Evolutionary conservation across 2,888 invertebrate species (phyloP).

Genomic region (Eilema depressum): DNA sequence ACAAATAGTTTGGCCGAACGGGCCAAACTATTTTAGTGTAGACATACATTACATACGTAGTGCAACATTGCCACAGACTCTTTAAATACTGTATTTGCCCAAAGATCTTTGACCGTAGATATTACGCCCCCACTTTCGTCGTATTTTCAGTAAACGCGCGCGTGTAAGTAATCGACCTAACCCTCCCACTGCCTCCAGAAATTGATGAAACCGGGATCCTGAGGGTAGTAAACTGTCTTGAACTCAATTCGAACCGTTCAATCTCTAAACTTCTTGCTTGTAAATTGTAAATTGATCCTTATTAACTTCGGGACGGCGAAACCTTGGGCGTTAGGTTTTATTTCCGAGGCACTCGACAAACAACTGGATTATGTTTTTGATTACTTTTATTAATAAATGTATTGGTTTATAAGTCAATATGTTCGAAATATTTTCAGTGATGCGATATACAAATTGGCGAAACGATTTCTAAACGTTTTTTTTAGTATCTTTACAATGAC

Average conservation of each 20-base stretch:
- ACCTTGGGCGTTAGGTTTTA: constrained; percentile 27
- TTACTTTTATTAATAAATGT: background rate
- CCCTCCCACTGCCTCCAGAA: constrained; percentile 34
- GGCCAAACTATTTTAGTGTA: background rate
- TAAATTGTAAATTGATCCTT: constrained; percentile 45
- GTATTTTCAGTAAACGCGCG: constrained; percentile 36
- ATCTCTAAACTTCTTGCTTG: constrained; percentile 39
- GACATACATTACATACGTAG: background rate
- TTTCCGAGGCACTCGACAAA: constrained; percentile 13
- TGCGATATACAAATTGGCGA: background rate
- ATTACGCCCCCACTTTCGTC: constrained; percentile 29
- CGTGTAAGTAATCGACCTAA: constrained; percentile 48
- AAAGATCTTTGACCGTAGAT: constrained; percentile 30
- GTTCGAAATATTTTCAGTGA: background rate
- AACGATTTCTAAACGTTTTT: too few species aligned
- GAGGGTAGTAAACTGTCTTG: constrained; percentile 46
- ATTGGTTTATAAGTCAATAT: background rate
- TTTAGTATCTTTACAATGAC: too few species aligned
- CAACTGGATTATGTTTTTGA: background rate
- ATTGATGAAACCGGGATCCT: constrained; percentile 30
- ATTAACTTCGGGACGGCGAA: constrained; percentile 41
- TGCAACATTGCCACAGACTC: constrained; percentile 21
- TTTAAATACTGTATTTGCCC: constrained; percentile 29
- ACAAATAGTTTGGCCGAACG: background rate
- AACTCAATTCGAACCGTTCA: constrained; percentile 45